Evolutionary conservation across 2,888 invertebrate species (phyloP).

Genomic region (Ennomos quercinarius): DNA sequence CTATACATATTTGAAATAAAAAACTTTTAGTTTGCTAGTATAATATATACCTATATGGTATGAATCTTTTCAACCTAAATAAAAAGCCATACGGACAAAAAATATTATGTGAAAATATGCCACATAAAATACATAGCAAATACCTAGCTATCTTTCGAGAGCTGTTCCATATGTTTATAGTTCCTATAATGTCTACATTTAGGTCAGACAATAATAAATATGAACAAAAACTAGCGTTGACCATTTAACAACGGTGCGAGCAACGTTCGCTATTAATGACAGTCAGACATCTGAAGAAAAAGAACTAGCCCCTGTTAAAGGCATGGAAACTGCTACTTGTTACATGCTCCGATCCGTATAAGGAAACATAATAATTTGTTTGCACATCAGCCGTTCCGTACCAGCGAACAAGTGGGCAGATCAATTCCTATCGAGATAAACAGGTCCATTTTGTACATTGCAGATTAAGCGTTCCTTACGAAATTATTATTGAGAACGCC

Average conservation of each 20-base stretch:
- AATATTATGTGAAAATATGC: too few relatives aligned
- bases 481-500: constrained; percentile 69
- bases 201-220: constrained; percentile 42
- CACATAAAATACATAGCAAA: too few relatives aligned
- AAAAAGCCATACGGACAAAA: too few relatives aligned
- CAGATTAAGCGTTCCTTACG: constrained; percentile 69
- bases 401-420: constrained; percentile 58
- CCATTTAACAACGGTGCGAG: constrained; percentile 61
- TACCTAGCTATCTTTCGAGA: not conserved
- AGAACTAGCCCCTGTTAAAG: constrained; percentile 59
- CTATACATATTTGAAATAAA: not conserved
- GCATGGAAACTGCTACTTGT: constrained; percentile 57
- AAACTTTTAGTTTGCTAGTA: too few relatives aligned
- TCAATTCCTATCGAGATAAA: constrained; percentile 67
- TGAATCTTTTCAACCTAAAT: too few relatives aligned
- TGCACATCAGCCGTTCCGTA: constrained; percentile 64
- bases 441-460: constrained; percentile 59
- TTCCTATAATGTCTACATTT: constrained; percentile 36
- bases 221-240: constrained; percentile 58
- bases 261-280: constrained; percentile 66
- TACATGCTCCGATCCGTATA: constrained; percentile 63
- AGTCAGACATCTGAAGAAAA: constrained; percentile 57
- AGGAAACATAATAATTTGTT: constrained; percentile 76
- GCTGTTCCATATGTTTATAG: constrained; percentile 28
- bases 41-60: too few relatives aligned